A percentile compares a stretch with the other conserved stretches of the same genome.
phyloP scores from a whole-genome alignment of 92 coral and sea anemone genomes.

The Actinostola sp. region DNA sequence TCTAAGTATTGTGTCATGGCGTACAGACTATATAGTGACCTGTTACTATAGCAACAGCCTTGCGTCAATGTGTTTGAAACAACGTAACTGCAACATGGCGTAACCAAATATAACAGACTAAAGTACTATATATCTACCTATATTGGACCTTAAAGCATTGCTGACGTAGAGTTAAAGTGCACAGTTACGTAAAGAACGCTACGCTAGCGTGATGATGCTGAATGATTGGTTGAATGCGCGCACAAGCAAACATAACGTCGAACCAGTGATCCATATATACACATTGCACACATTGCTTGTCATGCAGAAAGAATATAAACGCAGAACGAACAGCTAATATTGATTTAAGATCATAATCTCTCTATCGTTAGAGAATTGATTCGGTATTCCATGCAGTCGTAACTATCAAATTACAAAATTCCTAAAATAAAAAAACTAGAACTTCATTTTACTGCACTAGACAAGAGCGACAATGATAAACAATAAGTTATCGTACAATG shows the following conservation, averaged over 20 bases:
- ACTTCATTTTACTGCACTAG: no score
- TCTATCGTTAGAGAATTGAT: conserved; percentile 1
- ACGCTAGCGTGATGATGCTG: background rate
- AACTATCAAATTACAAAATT: background rate
- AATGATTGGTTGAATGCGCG: background rate
- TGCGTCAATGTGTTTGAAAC: no score
- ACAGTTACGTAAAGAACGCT: background rate
- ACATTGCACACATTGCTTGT: background rate
- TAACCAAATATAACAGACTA: background rate
- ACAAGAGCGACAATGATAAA: background rate
- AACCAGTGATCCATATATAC: background rate
- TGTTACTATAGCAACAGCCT: no score
- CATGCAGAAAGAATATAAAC: no score
- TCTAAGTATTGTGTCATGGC: no score
- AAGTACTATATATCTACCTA: background rate
- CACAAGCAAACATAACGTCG: background rate
- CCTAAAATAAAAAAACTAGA: background rate
- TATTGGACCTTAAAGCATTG: background rate
- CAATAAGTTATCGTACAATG: conserved; percentile 8
- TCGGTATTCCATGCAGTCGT: background rate
- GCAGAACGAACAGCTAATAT: no score
- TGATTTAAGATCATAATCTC: background rate
- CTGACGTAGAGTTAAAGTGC: conserved; percentile 8
- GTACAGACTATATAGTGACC: no score
- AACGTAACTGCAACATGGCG: background rate